Evolutionary conservation across 1,140 invertebrate genomes (phyloP).

Genomic region (Arctopsyche grandis): DNA sequence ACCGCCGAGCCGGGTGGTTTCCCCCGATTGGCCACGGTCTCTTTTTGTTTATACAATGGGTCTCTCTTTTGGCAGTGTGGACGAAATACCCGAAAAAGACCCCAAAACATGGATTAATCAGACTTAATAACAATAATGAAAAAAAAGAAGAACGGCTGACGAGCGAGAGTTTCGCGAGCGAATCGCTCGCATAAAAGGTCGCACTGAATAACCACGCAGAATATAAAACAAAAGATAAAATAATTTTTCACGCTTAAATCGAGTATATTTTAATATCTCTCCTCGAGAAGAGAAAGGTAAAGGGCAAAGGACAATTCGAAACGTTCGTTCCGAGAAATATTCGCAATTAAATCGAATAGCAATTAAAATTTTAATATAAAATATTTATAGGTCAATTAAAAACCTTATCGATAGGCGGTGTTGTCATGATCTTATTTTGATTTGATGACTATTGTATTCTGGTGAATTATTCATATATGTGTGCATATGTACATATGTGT

Average conservation of each 20-base stretch:
- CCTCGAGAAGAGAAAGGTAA: not conserved
- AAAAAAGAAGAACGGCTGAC: not conserved
- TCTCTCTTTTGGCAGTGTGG: not conserved
- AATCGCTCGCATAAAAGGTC: not conserved
- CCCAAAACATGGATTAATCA: not conserved
- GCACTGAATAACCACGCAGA: not conserved
- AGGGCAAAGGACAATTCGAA: not conserved
- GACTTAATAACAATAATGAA: not conserved
- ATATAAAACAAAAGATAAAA: slow-evolving; percentile 6
- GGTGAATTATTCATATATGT: not conserved
- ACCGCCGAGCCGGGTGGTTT: slow-evolving; percentile 52
- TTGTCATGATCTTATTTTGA: not conserved
- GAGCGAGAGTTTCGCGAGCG: too few relatives aligned
- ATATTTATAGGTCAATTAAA: not conserved
- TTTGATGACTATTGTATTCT: too few relatives aligned
- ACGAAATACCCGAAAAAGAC: slow-evolving; percentile 27
- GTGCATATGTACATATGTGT: not conserved
- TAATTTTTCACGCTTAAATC: not conserved
- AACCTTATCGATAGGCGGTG: not conserved
- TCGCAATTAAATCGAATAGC: too few relatives aligned
- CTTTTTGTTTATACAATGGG: slow-evolving; percentile 53
- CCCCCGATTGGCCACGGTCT: slow-evolving; percentile 45
- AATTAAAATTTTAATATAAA: too few relatives aligned
- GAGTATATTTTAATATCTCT: not conserved
- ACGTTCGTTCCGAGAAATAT: too few relatives aligned